These are phyloP conservation scores for Zaprionus tsacasi DNA, from an alignment of 1,140 invertebrate genomes.

Conservation along the genomic window DNA sequence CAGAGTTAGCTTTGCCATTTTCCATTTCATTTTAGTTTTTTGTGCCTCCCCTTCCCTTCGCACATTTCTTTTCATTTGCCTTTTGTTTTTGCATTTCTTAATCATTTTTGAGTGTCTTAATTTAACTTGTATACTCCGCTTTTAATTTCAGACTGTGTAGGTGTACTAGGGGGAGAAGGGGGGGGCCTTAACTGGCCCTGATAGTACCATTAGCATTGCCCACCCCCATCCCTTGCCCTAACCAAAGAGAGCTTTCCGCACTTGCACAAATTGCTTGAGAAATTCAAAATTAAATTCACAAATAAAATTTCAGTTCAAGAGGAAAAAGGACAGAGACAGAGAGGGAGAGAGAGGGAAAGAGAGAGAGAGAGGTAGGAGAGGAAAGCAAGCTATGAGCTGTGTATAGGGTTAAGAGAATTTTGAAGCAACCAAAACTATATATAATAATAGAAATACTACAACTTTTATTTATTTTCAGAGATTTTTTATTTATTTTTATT, in stretches of 20 bases:
- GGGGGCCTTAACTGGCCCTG: slow-evolving; percentile 60
- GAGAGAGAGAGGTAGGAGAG: background rate
- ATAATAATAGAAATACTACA: too few relatives aligned
- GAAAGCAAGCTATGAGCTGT: too few relatives aligned
- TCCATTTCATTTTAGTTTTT: slow-evolving; percentile 57
- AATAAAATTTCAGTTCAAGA: slow-evolving; percentile 25
- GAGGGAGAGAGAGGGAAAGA: background rate
- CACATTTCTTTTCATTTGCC: slow-evolving; percentile 37
- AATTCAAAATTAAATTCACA: slow-evolving; percentile 21
- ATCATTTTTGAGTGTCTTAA: slow-evolving; percentile 79
- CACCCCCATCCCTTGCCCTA: too few relatives aligned
- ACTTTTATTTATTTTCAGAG: too few relatives aligned
- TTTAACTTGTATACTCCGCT: slow-evolving; percentile 69
- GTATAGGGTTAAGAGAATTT: background rate
- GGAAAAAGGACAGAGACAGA: background rate
- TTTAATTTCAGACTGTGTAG: slow-evolving; percentile 61
- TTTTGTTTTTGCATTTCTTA: slow-evolving; percentile 69
- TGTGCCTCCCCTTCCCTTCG: slow-evolving; percentile 1
- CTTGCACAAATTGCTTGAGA: slow-evolving; percentile 19
- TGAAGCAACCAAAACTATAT: too few relatives aligned
- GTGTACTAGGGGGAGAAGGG: background rate
- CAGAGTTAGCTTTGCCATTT: slow-evolving; percentile 30
- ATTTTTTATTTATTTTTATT: too few relatives aligned
- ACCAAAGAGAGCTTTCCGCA: background rate
- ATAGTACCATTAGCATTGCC: slow-evolving; percentile 69